Evolutionary conservation across 2,797 vertebrate species (phyloP).

Genomic region (Clarias platycephalus): DNA sequence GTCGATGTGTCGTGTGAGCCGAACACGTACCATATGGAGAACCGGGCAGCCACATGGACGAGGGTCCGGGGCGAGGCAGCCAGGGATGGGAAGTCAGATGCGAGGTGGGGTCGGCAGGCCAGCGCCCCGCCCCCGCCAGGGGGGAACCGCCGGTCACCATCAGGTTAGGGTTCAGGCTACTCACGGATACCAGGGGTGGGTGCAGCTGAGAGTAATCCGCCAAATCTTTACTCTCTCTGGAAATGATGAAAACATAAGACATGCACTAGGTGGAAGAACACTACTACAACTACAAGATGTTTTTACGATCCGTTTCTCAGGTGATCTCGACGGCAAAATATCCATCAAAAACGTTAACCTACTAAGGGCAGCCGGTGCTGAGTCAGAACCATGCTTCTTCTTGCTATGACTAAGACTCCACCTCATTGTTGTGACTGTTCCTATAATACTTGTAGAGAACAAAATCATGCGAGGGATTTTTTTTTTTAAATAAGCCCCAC

Average conservation of each 20-base stretch:
- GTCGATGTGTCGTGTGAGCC: background rate
- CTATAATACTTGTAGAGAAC: slow-evolving; percentile 17
- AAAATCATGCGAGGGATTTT: slow-evolving; percentile 18
- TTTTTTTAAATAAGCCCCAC: slow-evolving; percentile 44
- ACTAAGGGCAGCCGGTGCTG: background rate
- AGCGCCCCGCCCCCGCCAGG: slow-evolving; percentile 81
- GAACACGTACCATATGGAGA: slow-evolving; percentile 84
- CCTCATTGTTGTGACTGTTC: slow-evolving; percentile 9
- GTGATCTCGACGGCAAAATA: background rate
- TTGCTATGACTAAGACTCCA: slow-evolving; percentile 15
- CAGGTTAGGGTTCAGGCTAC: slow-evolving; percentile 84
- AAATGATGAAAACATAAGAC: slow-evolving; percentile 12
- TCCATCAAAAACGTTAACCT: slow-evolving; percentile 6
- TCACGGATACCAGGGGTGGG: slow-evolving; percentile 77
- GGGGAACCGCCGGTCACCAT: slow-evolving; percentile 92
- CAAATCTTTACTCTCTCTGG: slow-evolving; percentile 93
- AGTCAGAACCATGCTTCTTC: slow-evolving; percentile 6
- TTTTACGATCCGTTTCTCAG: slow-evolving; percentile 9
- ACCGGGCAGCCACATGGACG: slow-evolving; percentile 91
- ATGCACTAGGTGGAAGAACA: background rate
- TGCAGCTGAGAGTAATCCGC: slow-evolving; percentile 89
- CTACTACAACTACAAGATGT: background rate
- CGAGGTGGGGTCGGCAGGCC: slow-evolving; percentile 85
- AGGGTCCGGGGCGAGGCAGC: slow-evolving; percentile 86
- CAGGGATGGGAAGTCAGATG: slow-evolving; percentile 89